Percentiles rank a stretch among this genome's conserved stretches.
Conservation (phyloP, 2,113 vertebrate genomes). For the Tachuris rubrigastra region DNA sequence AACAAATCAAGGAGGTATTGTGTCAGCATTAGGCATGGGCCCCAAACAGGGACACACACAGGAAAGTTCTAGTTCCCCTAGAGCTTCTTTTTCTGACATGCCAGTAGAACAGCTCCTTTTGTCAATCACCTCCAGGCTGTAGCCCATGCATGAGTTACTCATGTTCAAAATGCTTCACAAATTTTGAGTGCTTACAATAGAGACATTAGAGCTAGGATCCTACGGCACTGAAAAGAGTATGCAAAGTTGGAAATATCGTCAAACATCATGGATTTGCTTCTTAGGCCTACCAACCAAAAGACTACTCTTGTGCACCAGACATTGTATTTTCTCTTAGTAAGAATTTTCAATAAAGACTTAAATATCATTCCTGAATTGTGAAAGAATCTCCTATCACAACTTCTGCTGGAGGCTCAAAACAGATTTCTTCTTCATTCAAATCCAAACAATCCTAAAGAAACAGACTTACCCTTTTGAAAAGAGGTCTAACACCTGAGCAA, state of each 20-base stretch:
- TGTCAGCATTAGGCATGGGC: background rate
- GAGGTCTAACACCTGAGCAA: background rate
- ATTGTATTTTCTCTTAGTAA: background rate
- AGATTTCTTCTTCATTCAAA: background rate
- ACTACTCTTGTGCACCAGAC: background rate
- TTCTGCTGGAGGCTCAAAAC: background rate
- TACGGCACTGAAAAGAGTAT: background rate
- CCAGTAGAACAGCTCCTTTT: background rate
- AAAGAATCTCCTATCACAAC: background rate
- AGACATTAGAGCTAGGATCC: background rate
- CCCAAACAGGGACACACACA: fast-evolving
- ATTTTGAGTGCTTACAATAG: background rate
- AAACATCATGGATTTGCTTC: background rate
- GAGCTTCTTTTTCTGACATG: background rate
- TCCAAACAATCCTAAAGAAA: background rate
- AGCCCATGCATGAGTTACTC: fast-evolving
- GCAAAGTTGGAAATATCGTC: background rate
- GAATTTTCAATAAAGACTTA: background rate
- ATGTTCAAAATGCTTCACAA: background rate
- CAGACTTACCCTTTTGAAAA: background rate
- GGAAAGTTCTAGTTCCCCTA: background rate
- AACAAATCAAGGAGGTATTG: background rate
- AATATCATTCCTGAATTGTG: background rate
- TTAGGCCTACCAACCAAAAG: background rate
- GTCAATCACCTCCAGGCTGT: fast-evolving